These are phyloP conservation scores for Cynaeus angustus DNA, from an alignment of 2,888 invertebrate species.

Conservation along the genomic window DNA sequence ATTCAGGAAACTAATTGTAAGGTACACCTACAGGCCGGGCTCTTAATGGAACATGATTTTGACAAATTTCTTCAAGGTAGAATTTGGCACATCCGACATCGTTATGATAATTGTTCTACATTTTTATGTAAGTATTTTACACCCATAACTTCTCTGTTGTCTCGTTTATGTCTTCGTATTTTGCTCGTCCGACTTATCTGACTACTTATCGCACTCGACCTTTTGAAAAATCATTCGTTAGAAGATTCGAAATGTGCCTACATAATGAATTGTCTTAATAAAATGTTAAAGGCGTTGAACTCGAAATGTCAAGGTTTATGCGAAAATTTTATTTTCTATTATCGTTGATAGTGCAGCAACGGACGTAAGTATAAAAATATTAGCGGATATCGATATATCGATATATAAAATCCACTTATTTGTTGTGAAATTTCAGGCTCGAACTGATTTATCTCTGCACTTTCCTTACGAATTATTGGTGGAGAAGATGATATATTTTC, in stretches of 20 bases:
- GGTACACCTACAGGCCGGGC: neutral
- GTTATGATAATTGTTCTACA: no score
- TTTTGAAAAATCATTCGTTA: conserved; percentile 13
- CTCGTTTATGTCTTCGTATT: neutral
- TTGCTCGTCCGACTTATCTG: neutral
- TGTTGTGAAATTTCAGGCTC: conserved; percentile 23
- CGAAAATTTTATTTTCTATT: conserved; percentile 28
- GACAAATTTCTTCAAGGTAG: neutral
- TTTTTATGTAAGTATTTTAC: neutral
- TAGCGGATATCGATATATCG: neutral
- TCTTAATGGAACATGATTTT: neutral
- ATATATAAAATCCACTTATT: conserved; percentile 8
- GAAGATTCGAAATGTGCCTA: conserved; percentile 19
- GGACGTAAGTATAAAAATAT: neutral
- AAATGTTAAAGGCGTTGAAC: conserved; percentile 52
- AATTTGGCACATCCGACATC: neutral
- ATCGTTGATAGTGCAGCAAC: neutral
- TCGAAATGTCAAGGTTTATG: conserved; percentile 52
- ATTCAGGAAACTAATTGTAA: conserved; percentile 19
- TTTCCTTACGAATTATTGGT: conserved; percentile 28
- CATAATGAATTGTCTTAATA: conserved; percentile 37
- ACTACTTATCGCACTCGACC: conserved; percentile 8
- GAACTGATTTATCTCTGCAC: conserved; percentile 23
- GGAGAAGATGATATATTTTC: conserved; percentile 25
- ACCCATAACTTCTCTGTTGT: no score